A percentile compares a stretch with the other conserved stretches of the same genome.
phyloP scores from a whole-genome alignment of 2,113 vertebrate species.

The Tricholaema leucomelas region DNA sequence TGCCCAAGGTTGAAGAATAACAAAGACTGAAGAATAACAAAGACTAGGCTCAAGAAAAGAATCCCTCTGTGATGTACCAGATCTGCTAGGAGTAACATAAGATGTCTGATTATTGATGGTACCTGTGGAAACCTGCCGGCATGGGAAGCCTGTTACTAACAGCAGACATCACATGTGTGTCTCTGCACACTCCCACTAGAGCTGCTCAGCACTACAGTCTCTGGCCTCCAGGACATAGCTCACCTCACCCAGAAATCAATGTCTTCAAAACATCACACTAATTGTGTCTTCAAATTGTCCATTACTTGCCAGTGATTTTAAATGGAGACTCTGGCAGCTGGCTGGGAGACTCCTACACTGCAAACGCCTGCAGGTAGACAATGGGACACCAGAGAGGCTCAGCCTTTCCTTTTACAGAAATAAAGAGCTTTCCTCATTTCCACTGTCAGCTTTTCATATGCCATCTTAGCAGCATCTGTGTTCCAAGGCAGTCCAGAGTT shows the following conservation, averaged over 20 bases:
- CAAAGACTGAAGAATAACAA: background rate
- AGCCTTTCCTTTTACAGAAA: background rate
- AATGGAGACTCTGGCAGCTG: background rate
- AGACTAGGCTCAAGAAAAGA: background rate
- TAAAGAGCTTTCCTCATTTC: background rate
- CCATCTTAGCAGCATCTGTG: background rate
- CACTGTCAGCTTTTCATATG: background rate
- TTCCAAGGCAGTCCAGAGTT: background rate
- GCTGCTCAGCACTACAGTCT: background rate
- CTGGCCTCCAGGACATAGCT: background rate
- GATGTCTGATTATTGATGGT: background rate
- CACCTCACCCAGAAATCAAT: background rate
- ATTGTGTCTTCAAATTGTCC: background rate
- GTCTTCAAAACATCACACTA: background rate
- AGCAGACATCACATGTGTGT: background rate
- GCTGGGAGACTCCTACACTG: fast-evolving
- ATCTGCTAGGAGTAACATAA: background rate
- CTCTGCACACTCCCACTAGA: background rate
- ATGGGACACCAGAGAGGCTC: background rate
- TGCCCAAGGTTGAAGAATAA: background rate
- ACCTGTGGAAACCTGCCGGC: background rate
- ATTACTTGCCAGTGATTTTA: background rate
- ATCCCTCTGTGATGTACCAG: fast-evolving
- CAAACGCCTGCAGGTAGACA: background rate
- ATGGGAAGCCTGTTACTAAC: background rate